Evolutionary conservation across 2,888 invertebrate genomes (phyloP), one percentile per base, ranked within the genome.

Genomic region (Pediacus dermestoides): DNA sequence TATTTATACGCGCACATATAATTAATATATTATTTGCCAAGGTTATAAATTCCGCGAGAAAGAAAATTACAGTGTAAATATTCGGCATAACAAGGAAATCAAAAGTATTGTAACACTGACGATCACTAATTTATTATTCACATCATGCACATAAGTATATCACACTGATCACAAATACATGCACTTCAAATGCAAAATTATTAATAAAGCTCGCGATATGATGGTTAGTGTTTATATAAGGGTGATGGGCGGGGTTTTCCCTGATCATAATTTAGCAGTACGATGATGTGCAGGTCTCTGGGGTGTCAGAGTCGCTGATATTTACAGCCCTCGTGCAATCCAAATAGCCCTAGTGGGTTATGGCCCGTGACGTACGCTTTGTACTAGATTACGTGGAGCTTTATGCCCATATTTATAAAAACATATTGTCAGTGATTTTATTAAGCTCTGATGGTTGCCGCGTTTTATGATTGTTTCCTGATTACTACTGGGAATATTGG

Each of bases 261-360:
- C 26, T 36, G 34, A 44, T 46, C 32, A 42, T 43, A 30, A 38
- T 43, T 28, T 33, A 31, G 58, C 72, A 72, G 72, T 70, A 68
- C 68, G 68, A 70, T 71, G 60, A 68, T 44, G 67, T 44, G 71
- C 28, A 23, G 67, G 68, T 64, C 77, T 76, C 74, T 70, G 61
- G 65, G 76, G 72, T 71, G 72, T 74, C 73, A 73, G 74, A 78
- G 74, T 76, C 79, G 77, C 73, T 80, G 79, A 78, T 79, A 80
- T 79, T 80, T 80, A 76, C 75, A 77, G 71, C 78, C 67, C 68
- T 55, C 57, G 57, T 58, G 61, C 64, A 67, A 68, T 68, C 67
- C 67, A 63, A 65, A 37, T 55, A 56, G 56, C 50, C 56, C 50
- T 34, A 47, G 42, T 30, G 54, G 50, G 60, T 67, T 67, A 68